Percentiles rank a stretch among this genome's conserved stretches.
Evolutionary conservation across 2,797 vertebrate genomes (phyloP).

Genomic region (Notoglanidium macrostoma): DNA sequence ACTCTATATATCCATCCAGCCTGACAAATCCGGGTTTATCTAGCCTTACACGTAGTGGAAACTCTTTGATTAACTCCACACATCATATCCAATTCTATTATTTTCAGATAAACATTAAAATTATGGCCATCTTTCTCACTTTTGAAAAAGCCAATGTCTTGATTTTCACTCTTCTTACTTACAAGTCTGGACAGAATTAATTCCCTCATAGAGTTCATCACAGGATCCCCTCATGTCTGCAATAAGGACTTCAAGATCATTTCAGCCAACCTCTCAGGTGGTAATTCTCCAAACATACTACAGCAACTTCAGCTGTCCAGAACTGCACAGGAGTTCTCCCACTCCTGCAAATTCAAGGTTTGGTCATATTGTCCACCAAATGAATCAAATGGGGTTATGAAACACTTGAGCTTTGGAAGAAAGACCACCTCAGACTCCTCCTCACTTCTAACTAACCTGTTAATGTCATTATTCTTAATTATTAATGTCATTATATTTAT

Average conservation of each 20-base stretch:
- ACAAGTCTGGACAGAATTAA: background rate
- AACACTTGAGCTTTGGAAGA: background rate
- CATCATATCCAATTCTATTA: background rate
- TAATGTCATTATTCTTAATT: background rate
- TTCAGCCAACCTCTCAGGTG: background rate
- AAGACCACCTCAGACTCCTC: background rate
- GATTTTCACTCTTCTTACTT: background rate
- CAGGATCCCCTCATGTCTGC: background rate
- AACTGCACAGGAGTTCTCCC: background rate
- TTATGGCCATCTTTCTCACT: background rate
- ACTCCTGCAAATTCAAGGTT: background rate
- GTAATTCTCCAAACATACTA: background rate
- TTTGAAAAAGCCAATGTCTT: background rate
- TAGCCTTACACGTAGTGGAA: background rate
- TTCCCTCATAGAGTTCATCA: background rate
- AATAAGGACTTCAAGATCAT: background rate
- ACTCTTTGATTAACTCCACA: background rate
- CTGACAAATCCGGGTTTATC: background rate
- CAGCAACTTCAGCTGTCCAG: background rate
- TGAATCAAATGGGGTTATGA: background rate
- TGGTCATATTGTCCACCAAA: background rate
- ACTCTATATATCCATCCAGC: background rate
- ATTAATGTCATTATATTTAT: background rate
- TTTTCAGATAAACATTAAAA: background rate
- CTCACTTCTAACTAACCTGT: background rate